Percentiles rank a stretch among this genome's conserved stretches.
These are phyloP conservation scores for Octodon degus DNA, from an alignment of 2,113 vertebrate species.

Conservation along the genomic window DNA sequence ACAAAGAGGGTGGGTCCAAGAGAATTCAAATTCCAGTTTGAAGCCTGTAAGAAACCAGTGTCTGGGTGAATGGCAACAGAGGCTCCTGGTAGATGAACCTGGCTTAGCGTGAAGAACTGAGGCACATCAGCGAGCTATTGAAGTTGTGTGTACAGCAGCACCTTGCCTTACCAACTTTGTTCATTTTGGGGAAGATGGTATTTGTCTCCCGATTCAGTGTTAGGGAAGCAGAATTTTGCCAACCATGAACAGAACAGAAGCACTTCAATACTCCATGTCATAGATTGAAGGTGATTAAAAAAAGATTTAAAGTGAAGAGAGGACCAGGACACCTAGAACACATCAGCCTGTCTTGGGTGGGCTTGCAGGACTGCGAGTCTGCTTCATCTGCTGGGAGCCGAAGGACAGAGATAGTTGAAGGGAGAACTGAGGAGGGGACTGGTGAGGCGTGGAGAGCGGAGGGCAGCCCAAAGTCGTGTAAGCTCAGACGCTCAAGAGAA, in stretches of 20 bases:
- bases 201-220: neutral
- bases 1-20: neutral
- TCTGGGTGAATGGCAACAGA: neutral
- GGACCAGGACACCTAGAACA: neutral
- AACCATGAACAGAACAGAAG: neutral
- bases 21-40: conserved; percentile 30
- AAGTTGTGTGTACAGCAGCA: neutral
- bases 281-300: neutral
- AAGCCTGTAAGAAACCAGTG: neutral
- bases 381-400: neutral
- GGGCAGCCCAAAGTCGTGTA: neutral
- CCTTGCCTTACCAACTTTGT: neutral
- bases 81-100: neutral
- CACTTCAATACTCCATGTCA: neutral
- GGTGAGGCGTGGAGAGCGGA: neutral
- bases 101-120: neutral
- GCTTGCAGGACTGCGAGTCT: neutral
- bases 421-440: neutral
- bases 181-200: neutral
- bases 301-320: neutral
- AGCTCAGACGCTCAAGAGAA: conserved; percentile 8
- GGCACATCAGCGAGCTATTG: neutral
- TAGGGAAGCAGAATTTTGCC: neutral
- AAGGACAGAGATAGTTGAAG: neutral
- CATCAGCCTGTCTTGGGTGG: neutral